Evolutionary conservation across 2,888 invertebrate species (phyloP).

Genomic region (Meta bourneti): DNA sequence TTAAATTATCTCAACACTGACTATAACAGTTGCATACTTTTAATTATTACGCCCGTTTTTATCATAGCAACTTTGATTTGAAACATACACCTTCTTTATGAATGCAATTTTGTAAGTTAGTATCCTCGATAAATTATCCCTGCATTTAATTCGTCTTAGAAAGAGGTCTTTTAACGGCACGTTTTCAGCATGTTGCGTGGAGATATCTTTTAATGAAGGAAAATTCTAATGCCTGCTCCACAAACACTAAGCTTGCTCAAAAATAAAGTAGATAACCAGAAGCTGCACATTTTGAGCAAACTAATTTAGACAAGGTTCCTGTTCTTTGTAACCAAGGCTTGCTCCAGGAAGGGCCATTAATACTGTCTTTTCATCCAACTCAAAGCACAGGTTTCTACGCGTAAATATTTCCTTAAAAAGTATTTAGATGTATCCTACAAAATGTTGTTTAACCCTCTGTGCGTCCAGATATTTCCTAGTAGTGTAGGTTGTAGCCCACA

Average conservation of each 20-base stretch:
- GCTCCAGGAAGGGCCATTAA: neutral
- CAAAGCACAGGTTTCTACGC: neutral
- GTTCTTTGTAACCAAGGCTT: neutral
- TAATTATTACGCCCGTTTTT: no score
- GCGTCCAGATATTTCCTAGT: neutral
- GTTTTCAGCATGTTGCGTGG: no score
- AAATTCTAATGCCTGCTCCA: neutral
- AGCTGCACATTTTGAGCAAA: neutral
- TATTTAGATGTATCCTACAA: neutral
- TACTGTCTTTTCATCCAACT: neutral
- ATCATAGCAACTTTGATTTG: no score
- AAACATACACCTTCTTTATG: no score
- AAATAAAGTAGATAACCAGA: neutral
- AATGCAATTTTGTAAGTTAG: no score
- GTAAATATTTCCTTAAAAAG: neutral
- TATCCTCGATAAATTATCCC: no score
- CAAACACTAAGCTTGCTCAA: neutral
- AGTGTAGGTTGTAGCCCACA: no score
- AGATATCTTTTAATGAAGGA: neutral
- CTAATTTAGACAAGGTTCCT: constrained; percentile 1
- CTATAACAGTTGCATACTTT: no score
- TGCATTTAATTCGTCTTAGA: no score
- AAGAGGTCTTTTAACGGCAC: no score
- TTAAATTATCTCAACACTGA: no score
- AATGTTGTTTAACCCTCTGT: neutral